These are phyloP conservation scores for Elaphurus davidianus DNA, from an alignment of 2,113 vertebrate genomes.

Conservation along the genomic window DNA sequence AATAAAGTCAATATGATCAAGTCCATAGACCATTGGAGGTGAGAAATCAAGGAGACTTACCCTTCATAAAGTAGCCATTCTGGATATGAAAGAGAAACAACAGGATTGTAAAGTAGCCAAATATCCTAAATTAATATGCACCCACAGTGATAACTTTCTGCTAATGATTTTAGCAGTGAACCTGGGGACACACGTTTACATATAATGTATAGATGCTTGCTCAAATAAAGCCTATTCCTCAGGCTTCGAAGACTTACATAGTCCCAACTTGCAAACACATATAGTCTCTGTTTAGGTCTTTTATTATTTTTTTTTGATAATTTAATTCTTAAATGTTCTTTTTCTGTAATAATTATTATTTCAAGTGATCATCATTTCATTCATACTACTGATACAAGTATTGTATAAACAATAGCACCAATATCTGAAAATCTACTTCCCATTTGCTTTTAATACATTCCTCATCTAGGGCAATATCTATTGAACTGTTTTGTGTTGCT, in stretches of 20 bases:
- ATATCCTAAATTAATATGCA: neutral
- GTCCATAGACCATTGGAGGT: neutral
- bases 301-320: neutral
- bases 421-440: neutral
- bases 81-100: neutral
- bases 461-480: neutral
- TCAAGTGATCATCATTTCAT: neutral
- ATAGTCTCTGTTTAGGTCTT: no score
- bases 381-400: neutral
- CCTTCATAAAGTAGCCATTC: neutral
- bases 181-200: neutral
- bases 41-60: neutral
- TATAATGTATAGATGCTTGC: fast-evolving
- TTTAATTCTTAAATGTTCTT: neutral
- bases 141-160: neutral
- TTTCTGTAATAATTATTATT: neutral
- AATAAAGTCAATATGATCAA: neutral
- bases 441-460: neutral
- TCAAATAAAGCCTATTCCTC: neutral
- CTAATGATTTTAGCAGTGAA: neutral
- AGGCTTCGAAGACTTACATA: neutral
- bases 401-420: neutral
- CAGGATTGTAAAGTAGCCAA: neutral
- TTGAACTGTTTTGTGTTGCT: neutral
- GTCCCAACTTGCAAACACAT: neutral